Base-by-base conservation (phyloP, 2,797 vertebrate genomes). In the Margarornis squamiger region DNA sequence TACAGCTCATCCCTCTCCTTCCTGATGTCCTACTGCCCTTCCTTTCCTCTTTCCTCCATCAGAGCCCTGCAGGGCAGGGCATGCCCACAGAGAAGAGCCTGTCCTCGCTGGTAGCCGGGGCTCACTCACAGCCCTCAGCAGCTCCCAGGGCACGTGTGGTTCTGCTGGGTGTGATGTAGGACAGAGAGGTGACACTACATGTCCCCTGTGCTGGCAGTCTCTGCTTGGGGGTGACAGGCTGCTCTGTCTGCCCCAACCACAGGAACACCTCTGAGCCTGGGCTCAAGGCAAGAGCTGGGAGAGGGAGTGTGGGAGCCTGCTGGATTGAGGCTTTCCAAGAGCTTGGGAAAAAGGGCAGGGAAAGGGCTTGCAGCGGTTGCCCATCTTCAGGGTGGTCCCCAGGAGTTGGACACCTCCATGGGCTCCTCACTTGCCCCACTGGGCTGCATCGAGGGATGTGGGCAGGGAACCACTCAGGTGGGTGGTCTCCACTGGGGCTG, bases 101-200 rank as follows among this genome's bases (percentile, higher is more conserved):
- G 23, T 73, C 67, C 63, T 67, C 2, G 1, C 36, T 13, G 29
- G 16, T 55, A 82, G 57, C 59, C 1, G 3, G 49, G 70, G 45
- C 71, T 92, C 21, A 4, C 8, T 22, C 8, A 5, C 54, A 70
- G 63, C 54, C 6, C 2, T 24, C 4, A 1, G 17, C 4, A 12
- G 73, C 41, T 65, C 54, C 58, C 1, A 0, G 15, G 38, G 51
- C 45, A 30, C 17, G 0, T 2, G 6, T 21, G 45, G 77, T 52
- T 2, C 0, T 51, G 63, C 54, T 4, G 1, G 41, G 39, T 29
- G 6, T 0, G 0, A 45, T 12, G 23, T 20, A 23, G 72, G 36
- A 45, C 16, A 10, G 3, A 72, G 71, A 70, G 39, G 45, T 51
- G 18, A 16, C 52, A 22, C 32, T 3, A 2, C 0, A 2, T 22